A percentile compares a stretch with the other conserved stretches of the same genome.
Conservation (phyloP, 2,888 invertebrate genomes). For the Cyaniris semiargus region DNA sequence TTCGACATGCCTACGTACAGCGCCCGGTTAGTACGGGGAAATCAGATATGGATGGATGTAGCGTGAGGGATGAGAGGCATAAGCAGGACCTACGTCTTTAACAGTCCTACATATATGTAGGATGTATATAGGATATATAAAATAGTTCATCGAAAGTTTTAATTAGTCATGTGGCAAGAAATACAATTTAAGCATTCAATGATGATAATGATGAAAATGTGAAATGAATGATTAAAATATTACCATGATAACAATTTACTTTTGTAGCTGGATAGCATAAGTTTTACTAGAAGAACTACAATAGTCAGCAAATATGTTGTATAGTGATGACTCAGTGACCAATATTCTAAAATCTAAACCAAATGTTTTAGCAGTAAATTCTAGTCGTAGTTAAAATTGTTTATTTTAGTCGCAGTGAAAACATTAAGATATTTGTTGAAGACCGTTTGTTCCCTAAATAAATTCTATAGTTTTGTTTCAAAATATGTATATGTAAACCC, state of each 20-base stretch:
- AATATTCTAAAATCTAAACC: too few species aligned
- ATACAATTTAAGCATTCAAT: background rate
- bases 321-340: too few species aligned
- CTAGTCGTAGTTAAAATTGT: too few species aligned
- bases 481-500: too few species aligned
- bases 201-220: background rate
- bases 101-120: background rate
- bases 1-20: constrained; percentile 63
- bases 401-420: too few species aligned
- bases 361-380: too few species aligned
- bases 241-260: background rate
- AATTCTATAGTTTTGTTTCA: too few species aligned
- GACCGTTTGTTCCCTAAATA: too few species aligned
- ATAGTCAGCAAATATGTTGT: too few species aligned
- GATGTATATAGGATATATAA: background rate
- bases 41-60: background rate
- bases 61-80: background rate
- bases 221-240: background rate
- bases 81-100: background rate
- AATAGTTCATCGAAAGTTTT: background rate
- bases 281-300: too few species aligned
- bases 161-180: background rate
- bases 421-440: too few species aligned
- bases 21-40: constrained; percentile 7
- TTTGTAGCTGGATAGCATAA: background rate